These are phyloP conservation scores for Drosophila bunnanda DNA, from an alignment of 2,888 invertebrate species.

Conservation along the genomic window DNA sequence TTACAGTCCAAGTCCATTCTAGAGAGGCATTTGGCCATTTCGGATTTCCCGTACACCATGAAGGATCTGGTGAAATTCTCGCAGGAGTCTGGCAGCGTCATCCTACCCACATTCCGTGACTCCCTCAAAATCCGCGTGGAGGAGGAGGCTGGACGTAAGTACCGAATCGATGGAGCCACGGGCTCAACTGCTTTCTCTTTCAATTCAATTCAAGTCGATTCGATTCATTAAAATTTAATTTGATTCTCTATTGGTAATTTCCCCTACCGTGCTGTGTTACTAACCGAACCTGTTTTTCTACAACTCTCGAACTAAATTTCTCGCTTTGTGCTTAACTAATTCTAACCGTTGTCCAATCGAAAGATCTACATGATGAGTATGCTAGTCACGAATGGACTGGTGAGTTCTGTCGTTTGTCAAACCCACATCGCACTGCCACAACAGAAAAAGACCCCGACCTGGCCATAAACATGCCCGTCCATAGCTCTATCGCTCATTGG, in stretches of 20 bases:
- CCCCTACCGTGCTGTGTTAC: slow-evolving; percentile 52
- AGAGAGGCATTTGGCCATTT: slow-evolving; percentile 94
- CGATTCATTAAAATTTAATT: slow-evolving; percentile 46
- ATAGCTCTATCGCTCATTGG: slow-evolving; percentile 25
- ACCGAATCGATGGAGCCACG: slow-evolving; percentile 14
- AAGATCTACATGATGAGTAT: slow-evolving; percentile 84
- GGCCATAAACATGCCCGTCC: slow-evolving; percentile 44
- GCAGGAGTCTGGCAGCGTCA: slow-evolving; percentile 86
- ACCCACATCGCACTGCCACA: slow-evolving; percentile 60
- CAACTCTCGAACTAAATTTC: slow-evolving; percentile 57
- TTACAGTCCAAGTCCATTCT: slow-evolving; percentile 90
- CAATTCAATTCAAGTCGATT: slow-evolving; percentile 40
- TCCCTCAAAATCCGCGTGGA: slow-evolving; percentile 90
- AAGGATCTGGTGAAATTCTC: slow-evolving; percentile 87
- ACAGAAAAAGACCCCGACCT: slow-evolving; percentile 13
- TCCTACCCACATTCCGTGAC: slow-evolving; percentile 90
- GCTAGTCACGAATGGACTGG: slow-evolving; percentile 84
- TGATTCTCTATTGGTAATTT: slow-evolving; percentile 57
- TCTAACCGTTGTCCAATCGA: slow-evolving; percentile 56
- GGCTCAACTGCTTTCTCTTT: slow-evolving; percentile 24
- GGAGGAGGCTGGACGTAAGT: slow-evolving; percentile 91
- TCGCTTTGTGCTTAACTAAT: slow-evolving; percentile 45
- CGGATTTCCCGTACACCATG: slow-evolving; percentile 91
- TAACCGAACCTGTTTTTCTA: slow-evolving; percentile 68
- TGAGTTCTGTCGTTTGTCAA: slow-evolving; percentile 79